These are phyloP conservation scores for Dione vanillae DNA, from an alignment of 2,888 invertebrate genomes.

Conservation along the genomic window DNA sequence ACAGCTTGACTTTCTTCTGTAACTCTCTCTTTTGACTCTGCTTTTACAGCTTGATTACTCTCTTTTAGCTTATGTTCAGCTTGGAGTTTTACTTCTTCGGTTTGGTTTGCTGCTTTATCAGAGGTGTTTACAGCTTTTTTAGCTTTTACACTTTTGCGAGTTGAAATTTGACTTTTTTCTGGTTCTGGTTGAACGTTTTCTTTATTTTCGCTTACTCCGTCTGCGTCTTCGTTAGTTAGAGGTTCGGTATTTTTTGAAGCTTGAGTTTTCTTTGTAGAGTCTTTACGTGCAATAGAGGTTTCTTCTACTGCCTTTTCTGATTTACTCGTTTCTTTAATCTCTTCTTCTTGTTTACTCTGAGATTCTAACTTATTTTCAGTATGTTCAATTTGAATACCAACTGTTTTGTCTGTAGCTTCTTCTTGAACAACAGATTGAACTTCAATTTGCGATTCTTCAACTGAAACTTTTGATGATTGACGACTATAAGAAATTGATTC, in stretches of 20 bases:
- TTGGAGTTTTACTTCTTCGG: slow-evolving; percentile 15
- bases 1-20: slow-evolving; percentile 71
- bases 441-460: slow-evolving; percentile 33
- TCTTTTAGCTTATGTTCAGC: slow-evolving; percentile 36
- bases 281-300: slow-evolving; percentile 8
- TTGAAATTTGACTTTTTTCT: slow-evolving; percentile 23
- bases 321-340: slow-evolving; percentile 2
- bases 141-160: slow-evolving; percentile 36
- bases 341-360: not conserved
- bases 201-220: slow-evolving; percentile 15
- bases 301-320: not conserved
- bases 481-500: slow-evolving; percentile 42
- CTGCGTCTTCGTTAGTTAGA: not conserved
- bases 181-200: slow-evolving; percentile 23
- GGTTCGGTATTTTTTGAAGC: slow-evolving; percentile 3
- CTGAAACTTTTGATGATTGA: slow-evolving; percentile 44
- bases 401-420: slow-evolving; percentile 19
- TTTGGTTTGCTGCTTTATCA: slow-evolving; percentile 33
- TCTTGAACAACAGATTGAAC: slow-evolving; percentile 27
- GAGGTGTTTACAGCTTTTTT: slow-evolving; percentile 29
- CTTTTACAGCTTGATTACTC: slow-evolving; percentile 49
- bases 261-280: slow-evolving; percentile 24
- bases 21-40: slow-evolving; percentile 39
- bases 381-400: not conserved
- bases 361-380: not conserved